Percentiles rank a stretch among this genome's conserved stretches.
Conservation (phyloP, 2,797 vertebrate genomes). For the Eulemur rubriventer region DNA sequence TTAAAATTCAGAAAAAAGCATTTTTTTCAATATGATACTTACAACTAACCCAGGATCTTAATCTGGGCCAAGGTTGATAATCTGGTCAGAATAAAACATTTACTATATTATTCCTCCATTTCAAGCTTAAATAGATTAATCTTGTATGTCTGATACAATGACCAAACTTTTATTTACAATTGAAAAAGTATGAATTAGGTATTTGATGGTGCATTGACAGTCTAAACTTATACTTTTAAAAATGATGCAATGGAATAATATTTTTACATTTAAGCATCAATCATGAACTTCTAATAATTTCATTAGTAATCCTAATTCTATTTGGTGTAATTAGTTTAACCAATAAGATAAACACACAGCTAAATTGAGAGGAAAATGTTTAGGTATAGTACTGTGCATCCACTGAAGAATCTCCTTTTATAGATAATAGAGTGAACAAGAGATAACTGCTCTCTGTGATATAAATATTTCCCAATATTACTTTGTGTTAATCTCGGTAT, state of each 20-base stretch:
- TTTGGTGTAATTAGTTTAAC: neutral
- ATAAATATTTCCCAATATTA: neutral
- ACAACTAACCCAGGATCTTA: neutral
- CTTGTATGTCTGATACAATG: neutral
- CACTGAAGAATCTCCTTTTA: neutral
- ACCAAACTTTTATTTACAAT: neutral
- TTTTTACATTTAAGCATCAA: neutral
- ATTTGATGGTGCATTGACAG: neutral
- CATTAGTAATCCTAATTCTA: neutral
- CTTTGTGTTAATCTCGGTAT: neutral
- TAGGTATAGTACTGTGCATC: neutral
- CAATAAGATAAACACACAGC: neutral
- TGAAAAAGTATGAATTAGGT: neutral
- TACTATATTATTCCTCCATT: neutral
- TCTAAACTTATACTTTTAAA: neutral
- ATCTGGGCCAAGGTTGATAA: neutral
- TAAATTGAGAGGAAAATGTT: neutral
- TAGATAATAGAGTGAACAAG: neutral
- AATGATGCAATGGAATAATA: neutral
- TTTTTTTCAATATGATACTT: neutral
- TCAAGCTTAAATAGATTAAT: neutral
- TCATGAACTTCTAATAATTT: neutral
- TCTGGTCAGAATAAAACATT: neutral
- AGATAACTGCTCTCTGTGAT: neutral
- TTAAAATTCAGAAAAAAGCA: neutral